These are phyloP conservation scores for Ceratina japonica DNA, from an alignment of 1,140 invertebrate genomes.

Conservation along the genomic window DNA sequence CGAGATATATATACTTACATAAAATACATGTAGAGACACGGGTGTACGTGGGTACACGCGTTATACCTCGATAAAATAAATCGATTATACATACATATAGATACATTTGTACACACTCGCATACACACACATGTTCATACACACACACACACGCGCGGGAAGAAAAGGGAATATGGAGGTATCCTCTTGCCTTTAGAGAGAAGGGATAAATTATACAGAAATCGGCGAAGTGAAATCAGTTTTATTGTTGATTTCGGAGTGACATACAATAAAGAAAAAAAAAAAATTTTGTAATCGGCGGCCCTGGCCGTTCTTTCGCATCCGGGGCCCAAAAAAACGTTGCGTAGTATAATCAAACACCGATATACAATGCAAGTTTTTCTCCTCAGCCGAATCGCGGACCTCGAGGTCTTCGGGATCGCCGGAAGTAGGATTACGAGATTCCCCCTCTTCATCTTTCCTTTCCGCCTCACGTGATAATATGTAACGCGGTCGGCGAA, in stretches of 20 bases:
- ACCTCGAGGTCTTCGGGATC: conserved; percentile 48
- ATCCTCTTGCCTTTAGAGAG: conserved; percentile 64
- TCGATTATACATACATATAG: conserved; percentile 9
- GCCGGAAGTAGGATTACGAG: conserved; percentile 22
- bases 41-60: conserved; percentile 25
- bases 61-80: conserved; percentile 30
- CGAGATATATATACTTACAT: background rate
- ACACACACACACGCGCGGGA: conserved; percentile 3
- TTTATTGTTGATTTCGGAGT: conserved; percentile 76
- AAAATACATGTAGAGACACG: conserved; percentile 8
- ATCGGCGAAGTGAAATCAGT: conserved; percentile 70
- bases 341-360: conserved; percentile 79
- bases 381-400: conserved; percentile 62
- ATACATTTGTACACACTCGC: background rate
- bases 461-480: background rate
- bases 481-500: background rate
- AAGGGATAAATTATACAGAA: conserved; percentile 56
- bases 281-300: conserved; percentile 74
- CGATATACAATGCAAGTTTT: conserved; percentile 72
- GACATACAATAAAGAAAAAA: conserved; percentile 73
- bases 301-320: conserved; percentile 67
- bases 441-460: background rate
- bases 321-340: conserved; percentile 68
- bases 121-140: conserved; percentile 20
- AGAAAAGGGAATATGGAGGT: conserved; percentile 33